Conservation (phyloP, 2,113 vertebrate genomes). For the Megaleporinus macrocephalus region DNA sequence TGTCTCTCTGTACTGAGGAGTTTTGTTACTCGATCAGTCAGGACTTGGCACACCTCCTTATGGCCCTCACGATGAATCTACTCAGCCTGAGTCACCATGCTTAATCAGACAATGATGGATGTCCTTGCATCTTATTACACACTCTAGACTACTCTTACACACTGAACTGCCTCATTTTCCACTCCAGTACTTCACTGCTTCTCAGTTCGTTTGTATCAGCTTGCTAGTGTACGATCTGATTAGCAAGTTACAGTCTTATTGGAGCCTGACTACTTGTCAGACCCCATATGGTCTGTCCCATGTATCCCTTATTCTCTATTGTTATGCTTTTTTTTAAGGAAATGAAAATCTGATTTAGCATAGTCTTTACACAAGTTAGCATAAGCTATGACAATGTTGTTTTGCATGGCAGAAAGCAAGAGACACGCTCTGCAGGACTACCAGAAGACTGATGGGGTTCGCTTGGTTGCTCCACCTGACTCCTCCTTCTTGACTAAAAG, state of each 20-base stretch:
- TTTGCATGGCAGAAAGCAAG: constrained; percentile 79
- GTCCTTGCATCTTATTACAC: constrained; percentile 41
- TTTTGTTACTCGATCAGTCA: constrained; percentile 14
- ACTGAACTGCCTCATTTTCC: constrained; percentile 12
- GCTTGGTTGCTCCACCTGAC: constrained; percentile 78
- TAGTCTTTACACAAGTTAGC: not conserved
- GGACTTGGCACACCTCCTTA: constrained; percentile 18
- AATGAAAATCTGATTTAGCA: not conserved
- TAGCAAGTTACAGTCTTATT: constrained; percentile 18
- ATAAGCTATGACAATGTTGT: not conserved
- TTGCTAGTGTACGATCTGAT: not conserved
- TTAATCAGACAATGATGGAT: constrained; percentile 53
- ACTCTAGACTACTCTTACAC: constrained; percentile 22
- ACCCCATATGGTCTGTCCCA: not conserved
- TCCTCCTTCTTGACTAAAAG: constrained; percentile 83
- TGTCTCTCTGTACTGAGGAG: constrained; percentile 37
- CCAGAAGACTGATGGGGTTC: constrained; percentile 85
- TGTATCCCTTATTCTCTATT: not conserved
- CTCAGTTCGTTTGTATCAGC: not conserved
- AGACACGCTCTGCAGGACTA: constrained; percentile 94
- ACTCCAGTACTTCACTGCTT: not conserved
- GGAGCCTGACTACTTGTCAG: not conserved
- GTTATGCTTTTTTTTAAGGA: not conserved
- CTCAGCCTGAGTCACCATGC: constrained; percentile 34
- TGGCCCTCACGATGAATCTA: constrained; percentile 32